Conservation (phyloP, 1,140 invertebrate species). For the Drosophila parvula region DNA sequence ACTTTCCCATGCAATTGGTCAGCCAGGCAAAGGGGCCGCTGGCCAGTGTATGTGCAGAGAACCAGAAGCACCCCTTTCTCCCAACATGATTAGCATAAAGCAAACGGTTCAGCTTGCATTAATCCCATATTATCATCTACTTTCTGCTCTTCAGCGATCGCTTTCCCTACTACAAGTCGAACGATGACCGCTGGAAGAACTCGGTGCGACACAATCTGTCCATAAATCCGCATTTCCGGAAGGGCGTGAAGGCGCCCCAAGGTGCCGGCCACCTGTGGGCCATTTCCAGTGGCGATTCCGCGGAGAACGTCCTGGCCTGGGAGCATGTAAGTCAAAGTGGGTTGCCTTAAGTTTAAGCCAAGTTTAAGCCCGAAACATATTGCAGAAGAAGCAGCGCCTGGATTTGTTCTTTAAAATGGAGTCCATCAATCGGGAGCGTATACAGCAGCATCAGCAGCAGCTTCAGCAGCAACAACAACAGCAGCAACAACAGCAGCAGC, state of each 20-base stretch:
- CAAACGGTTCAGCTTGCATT: too few species aligned
- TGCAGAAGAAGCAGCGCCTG: slow-evolving; percentile 82
- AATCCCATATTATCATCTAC: background rate
- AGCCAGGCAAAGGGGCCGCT: slow-evolving; percentile 32
- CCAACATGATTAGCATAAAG: too few species aligned
- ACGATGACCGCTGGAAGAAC: slow-evolving; percentile 96
- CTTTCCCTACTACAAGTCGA: slow-evolving; percentile 93
- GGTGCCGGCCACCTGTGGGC: slow-evolving; percentile 95
- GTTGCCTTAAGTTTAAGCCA: too few species aligned
- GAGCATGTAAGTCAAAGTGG: slow-evolving; percentile 75
- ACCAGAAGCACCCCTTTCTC: too few species aligned
- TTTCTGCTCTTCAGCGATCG: slow-evolving; percentile 87
- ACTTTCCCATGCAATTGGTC: slow-evolving; percentile 25
- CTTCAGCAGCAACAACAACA: slow-evolving; percentile 56
- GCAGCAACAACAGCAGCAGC: slow-evolving; percentile 58
- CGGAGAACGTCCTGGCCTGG: slow-evolving; percentile 82
- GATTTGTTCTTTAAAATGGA: slow-evolving; percentile 84
- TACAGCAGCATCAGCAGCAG: slow-evolving; percentile 71
- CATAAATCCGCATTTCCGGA: slow-evolving; percentile 95
- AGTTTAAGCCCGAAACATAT: too few species aligned
- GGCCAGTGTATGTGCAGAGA: background rate
- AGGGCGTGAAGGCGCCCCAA: slow-evolving; percentile 92
- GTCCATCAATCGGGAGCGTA: slow-evolving; percentile 74
- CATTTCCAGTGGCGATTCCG: slow-evolving; percentile 87
- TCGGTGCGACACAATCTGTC: slow-evolving; percentile 94